Base-by-base conservation (phyloP, 2,797 vertebrate genomes). In the Tadarida brasiliensis region DNA sequence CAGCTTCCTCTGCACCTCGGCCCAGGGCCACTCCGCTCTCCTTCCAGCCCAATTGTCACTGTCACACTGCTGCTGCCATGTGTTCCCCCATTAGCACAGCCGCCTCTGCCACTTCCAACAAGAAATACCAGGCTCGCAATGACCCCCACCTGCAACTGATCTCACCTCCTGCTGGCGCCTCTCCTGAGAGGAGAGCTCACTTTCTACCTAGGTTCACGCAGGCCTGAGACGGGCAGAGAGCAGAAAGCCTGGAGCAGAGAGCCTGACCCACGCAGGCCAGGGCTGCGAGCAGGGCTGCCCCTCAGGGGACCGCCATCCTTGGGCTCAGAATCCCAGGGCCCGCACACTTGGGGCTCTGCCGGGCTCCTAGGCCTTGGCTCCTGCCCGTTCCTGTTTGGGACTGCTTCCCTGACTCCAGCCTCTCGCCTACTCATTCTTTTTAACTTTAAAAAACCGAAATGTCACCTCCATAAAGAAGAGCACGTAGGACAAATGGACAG, bases 401-500 rank as follows among this genome's bases (percentile, higher is more conserved):
- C 77, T 7, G 49, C 63, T 59, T 56, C 65, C 59, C 63, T 20
- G 8, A 49, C 9, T 26, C 73, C 76, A 67, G 70, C 28, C 44
- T 84, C 71, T 87, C 0, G 0, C 90, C 84, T 5, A 68, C 65
- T 78, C 39, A 12, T 78, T 84, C 26, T 44, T 93, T 80, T 91
- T 83, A 83, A 96, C 49, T 71, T 85, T 16, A 28, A 63, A 91
- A 71, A 95, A 54, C 56, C 19, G 81, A 93, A 65, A 87, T 77
- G 94, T 73, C 91, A 87, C 67, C 47, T 78, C 49, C 39, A 22
- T 39, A 90, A 87, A 87, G 87, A 94, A 94, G 83, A 83, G 65
- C 65, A 61, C 76, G 44, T 6, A 61, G 68, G 70, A 80, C 57
- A 74, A 63, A 94, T n/a, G 39, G 11, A 4, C 33, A 2, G 19